phyloP scores from a whole-genome alignment of 2,888 invertebrate species.

The Glyphotaelius pellucidus region DNA sequence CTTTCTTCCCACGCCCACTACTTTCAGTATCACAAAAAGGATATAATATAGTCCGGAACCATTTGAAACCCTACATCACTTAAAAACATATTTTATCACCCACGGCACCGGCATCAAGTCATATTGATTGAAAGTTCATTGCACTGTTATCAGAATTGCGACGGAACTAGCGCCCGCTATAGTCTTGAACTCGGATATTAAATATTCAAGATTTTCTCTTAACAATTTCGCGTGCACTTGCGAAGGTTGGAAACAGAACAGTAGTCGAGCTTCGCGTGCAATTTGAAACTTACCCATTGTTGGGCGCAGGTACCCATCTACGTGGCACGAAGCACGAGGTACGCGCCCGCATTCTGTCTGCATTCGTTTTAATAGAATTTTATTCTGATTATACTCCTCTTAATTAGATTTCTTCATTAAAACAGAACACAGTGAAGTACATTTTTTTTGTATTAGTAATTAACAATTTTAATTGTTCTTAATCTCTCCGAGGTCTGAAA shows the following conservation, averaged over 20 bases:
- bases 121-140: background rate
- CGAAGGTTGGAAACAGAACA: background rate
- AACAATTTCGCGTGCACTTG: background rate
- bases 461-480: no score
- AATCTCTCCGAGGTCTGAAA: no score
- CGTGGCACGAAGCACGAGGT: background rate
- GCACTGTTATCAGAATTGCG: background rate
- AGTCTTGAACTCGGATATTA: constrained; percentile 35
- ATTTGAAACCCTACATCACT: no score
- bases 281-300: constrained; percentile 8
- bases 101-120: background rate
- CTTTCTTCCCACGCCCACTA: no score
- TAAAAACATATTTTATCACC: no score
- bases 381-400: background rate
- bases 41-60: no score
- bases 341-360: background rate
- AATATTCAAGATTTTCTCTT: constrained; percentile 38
- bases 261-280: background rate
- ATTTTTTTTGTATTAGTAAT: no score
- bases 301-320: background rate
- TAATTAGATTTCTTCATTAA: background rate
- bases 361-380: background rate
- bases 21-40: no score
- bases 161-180: background rate
- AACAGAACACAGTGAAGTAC: background rate